Base-by-base conservation (phyloP, 2,797 vertebrate genomes). In the Phataginus tetradactyla region DNA sequence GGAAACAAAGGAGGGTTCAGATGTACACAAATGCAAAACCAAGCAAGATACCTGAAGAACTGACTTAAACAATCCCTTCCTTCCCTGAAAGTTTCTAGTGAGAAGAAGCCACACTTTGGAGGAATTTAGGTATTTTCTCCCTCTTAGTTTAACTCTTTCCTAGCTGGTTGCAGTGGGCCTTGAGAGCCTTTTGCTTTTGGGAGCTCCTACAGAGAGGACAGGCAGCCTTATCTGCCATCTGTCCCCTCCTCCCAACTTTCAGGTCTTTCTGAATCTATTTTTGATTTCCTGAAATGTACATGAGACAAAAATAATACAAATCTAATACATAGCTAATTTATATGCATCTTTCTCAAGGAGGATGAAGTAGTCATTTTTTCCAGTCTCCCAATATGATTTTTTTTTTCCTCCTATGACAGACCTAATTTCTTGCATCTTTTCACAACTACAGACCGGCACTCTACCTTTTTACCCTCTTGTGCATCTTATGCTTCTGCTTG, bases 211-310 rank as follows among this genome's bases (percentile, higher is more conserved):
- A 53, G 42, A 34, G 53, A 77, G 34, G 55, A 89, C 6, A 92
- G 66, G 61, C 25, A 64, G 5, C 7, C 39, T 77, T 29, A 71
- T n/a, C 63, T 59, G 18, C 23, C 39, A 3, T n/a, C 20, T 32
- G 18, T 5, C 20, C 42, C 27, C 11, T 90, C 34, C 34, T 55
- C 57, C 5, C 37, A 68, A 34, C 14, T 92, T 13, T n/a, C 12
- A 55, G 79, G 53, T 29, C 57, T 97, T 92, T 74, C 68, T 55
- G 32, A 84, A 83, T 75, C 45, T 18, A 72, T 53, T 63, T 92
- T 49, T 90, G 63, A 84, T 90, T 91, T 93, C 55, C 57, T 80
- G 55, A 95, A 94, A 91, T 34, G 21, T 83, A 59, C 15, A 51
- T 0, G 15, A 59, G 49, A 20, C 32, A 69, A 61, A 72, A 21